Evolutionary conservation across 2,113 vertebrate species (phyloP), one percentile per base, ranked within the genome.

Genomic region (Puma concolor): DNA sequence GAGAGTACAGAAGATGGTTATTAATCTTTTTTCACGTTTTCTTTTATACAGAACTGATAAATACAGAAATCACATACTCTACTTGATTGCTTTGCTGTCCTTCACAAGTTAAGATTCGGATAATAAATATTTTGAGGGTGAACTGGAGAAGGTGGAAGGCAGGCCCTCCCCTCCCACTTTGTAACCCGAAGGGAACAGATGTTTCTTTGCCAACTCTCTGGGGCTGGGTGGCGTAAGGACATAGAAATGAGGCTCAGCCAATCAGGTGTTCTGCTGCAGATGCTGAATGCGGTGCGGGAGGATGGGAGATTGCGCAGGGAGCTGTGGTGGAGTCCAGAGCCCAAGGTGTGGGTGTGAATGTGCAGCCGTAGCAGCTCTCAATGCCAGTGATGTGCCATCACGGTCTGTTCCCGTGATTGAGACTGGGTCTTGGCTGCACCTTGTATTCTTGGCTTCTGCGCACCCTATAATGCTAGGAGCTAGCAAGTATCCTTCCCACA

Each of bases 361-460:
- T n/a, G 7, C 4, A 36, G 80, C 7, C 13, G 4, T 36, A 0
- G 6, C 3, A 7, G 13, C 72, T 44, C 72, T 3, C 25, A 4
- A 17, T 6, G 44, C 33, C 10, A 12, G 50, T 13, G 19, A 7
- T 2, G 2, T 0, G 8, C 23, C 21, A 13, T 57, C 64, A 29
- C 7, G 36, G 60, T 23, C 38, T n/a, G 38, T 63, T 67, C 29
- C 29, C 9, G 21, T 21, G 31, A 9, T 44, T 81, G 44, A 60
- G 15, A 33, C 31, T 9, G 17, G 38, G 13, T 64, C 25, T 52
- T 48, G 36, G 36, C 41, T 44, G 8, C 25, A 5, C 41, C 64
- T 57, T 11, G 8, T 41, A 21, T 27, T 21, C 60, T 48, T 69
- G 38, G 2, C 16, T 60, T 74, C 23, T 63, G 74, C 69, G 91